phyloP scores from a whole-genome alignment of 2,113 vertebrate species.

The Psittacus erithacus region DNA sequence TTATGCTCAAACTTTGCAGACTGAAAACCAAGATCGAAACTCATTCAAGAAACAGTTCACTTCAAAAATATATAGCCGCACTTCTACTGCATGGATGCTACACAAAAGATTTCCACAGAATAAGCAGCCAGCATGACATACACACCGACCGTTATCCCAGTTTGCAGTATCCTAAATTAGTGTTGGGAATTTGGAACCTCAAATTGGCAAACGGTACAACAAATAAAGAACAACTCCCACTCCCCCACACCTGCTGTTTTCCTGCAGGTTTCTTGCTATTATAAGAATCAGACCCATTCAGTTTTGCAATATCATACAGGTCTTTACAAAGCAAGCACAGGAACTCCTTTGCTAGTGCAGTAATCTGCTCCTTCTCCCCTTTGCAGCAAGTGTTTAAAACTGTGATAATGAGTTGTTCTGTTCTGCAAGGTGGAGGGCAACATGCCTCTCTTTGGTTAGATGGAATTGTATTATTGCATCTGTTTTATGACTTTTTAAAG shows the following conservation, averaged over 20 bases:
- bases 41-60: neutral
- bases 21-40: neutral
- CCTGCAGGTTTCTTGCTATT: neutral
- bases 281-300: neutral
- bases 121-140: neutral
- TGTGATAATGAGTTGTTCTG: neutral
- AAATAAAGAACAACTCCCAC: neutral
- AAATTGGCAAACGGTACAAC: neutral
- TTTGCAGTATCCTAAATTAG: neutral
- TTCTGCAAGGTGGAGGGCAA: neutral
- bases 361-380: neutral
- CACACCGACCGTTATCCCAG: neutral
- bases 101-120: neutral
- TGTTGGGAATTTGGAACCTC: neutral
- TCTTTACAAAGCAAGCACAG: neutral
- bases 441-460: rapidly evolving
- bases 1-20: neutral
- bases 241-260: neutral
- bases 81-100: neutral
- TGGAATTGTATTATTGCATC: neutral
- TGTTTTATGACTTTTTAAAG: neutral
- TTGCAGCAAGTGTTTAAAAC: neutral
- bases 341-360: neutral
- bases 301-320: neutral
- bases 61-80: neutral